Percentiles rank a stretch among this genome's conserved stretches.
Evolutionary conservation across 2,797 vertebrate genomes (phyloP).

Genomic region (Bryconaethiops microstoma): DNA sequence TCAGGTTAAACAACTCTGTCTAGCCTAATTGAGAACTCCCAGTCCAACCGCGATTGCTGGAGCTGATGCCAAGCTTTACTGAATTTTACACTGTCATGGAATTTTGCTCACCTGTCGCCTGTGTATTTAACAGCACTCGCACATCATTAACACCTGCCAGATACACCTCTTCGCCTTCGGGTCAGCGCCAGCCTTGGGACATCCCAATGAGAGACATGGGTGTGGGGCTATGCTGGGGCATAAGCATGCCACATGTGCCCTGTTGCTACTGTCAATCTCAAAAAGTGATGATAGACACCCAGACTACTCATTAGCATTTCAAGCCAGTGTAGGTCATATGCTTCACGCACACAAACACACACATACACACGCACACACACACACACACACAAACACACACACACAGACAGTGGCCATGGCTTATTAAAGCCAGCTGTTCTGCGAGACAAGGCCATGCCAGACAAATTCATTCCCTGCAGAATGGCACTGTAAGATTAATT

Average conservation of each 20-base stretch:
- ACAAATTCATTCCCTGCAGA: constrained; percentile 16
- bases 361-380: too few species aligned
- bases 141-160: constrained; percentile 79
- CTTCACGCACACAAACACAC: constrained; percentile 18
- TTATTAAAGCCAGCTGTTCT: constrained; percentile 41
- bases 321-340: constrained; percentile 10
- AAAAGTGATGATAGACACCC: constrained; percentile 62
- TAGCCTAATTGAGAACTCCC: constrained; percentile 43
- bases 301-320: constrained; percentile 46
- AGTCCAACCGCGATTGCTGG: constrained; percentile 22
- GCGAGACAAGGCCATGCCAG: constrained; percentile 37
- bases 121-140: constrained; percentile 69
- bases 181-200: constrained; percentile 7
- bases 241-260: constrained; percentile 69
- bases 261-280: constrained; percentile 70
- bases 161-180: constrained; percentile 50
- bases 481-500: constrained; percentile 31
- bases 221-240: constrained; percentile 11
- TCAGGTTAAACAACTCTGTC: constrained; percentile 33
- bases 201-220: neutral
- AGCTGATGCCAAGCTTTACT: constrained; percentile 50
- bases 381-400: constrained; percentile 30
- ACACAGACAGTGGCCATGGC: constrained; percentile 10
- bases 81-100: constrained; percentile 50
- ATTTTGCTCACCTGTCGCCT: constrained; percentile 78